Conservation (phyloP, 2,113 vertebrate genomes). For the Numida meleagris region DNA sequence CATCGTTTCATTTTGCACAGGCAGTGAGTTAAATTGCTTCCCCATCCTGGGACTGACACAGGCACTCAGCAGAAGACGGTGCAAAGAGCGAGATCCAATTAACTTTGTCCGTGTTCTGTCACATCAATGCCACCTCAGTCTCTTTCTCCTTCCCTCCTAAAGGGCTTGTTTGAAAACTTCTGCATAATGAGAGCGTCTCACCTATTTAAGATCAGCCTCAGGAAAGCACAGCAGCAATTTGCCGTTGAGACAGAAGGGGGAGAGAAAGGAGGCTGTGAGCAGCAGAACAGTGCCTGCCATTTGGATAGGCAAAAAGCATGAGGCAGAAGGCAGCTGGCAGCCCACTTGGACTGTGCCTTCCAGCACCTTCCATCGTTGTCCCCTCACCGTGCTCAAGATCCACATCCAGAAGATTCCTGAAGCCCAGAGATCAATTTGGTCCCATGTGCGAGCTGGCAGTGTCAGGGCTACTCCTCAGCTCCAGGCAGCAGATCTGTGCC, state of each 20-base stretch:
- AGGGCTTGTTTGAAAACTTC: not conserved
- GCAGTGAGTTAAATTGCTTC: constrained; percentile 36
- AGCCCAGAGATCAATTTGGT: not conserved
- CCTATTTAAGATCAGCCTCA: not conserved
- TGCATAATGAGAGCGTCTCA: not conserved
- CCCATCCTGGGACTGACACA: not conserved
- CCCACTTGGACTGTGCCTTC: not conserved
- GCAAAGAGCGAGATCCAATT: constrained; percentile 42
- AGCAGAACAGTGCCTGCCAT: not conserved
- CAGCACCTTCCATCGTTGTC: not conserved
- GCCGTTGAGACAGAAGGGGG: not conserved
- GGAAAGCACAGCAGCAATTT: not conserved
- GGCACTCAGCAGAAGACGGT: not conserved
- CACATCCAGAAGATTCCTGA: not conserved
- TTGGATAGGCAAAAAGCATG: not conserved
- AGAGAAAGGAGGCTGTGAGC: not conserved
- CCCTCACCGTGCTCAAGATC: not conserved
- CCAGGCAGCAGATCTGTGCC: not conserved
- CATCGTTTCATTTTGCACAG: constrained; percentile 60
- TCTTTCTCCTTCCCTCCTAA: not conserved
- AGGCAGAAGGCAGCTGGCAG: not conserved
- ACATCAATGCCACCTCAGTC: not conserved
- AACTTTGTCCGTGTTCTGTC: constrained; percentile 14
- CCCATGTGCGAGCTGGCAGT: not conserved
- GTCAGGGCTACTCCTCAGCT: not conserved